These are phyloP conservation scores for Octomys mimax DNA, from an alignment of 2,797 vertebrate genomes.

Conservation along the genomic window DNA sequence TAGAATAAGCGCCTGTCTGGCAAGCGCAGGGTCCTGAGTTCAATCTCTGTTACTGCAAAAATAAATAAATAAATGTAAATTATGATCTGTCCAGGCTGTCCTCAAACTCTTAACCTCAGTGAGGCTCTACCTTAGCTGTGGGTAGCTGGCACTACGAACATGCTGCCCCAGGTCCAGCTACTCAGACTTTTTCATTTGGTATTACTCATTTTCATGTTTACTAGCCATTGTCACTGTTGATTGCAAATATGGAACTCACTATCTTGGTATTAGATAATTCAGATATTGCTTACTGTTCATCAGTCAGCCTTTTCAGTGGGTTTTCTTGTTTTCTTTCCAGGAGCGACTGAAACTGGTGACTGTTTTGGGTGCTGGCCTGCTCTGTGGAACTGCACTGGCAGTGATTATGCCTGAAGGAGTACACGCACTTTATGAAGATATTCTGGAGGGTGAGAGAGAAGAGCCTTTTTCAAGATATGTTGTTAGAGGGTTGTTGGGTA, in stretches of 20 bases:
- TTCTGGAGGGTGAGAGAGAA: constrained; percentile 94
- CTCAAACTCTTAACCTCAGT: not conserved
- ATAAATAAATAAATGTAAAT: too few relatives aligned
- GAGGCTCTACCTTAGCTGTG: not conserved
- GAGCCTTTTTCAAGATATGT: not conserved
- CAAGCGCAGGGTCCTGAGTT: too few relatives aligned
- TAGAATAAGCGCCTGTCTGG: too few relatives aligned
- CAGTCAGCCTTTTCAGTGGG: constrained; percentile 33
- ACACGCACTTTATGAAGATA: constrained; percentile 98
- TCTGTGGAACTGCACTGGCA: constrained; percentile 98
- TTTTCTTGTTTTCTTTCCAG: constrained; percentile 88
- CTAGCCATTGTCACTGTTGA: constrained; percentile 8
- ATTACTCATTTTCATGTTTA: constrained; percentile 62
- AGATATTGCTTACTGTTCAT: not conserved
- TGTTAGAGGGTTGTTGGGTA: not conserved
- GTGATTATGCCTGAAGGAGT: constrained; percentile 99
- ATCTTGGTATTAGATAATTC: not conserved
- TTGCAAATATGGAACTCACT: not conserved
- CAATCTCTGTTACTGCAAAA: too few relatives aligned
- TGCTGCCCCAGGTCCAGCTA: not conserved
- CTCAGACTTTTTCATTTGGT: constrained; percentile 48
- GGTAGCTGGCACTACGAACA: not conserved
- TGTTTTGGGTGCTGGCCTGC: constrained; percentile 97
- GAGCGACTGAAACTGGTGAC: constrained; percentile 98
- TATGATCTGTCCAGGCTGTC: not conserved